Base-by-base conservation (phyloP, 2,888 invertebrate species). In the Magallana nippona region DNA sequence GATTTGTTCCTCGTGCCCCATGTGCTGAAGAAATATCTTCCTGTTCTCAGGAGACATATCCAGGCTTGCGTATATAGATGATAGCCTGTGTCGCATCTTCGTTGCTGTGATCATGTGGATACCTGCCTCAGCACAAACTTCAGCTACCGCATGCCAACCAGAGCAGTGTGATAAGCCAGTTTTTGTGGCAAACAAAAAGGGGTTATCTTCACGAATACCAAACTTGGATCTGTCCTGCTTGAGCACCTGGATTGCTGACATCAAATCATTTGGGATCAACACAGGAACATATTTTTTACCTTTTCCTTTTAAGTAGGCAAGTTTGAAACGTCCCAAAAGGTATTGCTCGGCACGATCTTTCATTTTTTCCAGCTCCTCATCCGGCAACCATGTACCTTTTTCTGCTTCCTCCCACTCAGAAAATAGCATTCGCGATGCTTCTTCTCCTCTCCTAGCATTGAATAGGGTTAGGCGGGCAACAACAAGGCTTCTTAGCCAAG, bases 401-500 rank as follows among this genome's bases (percentile, higher is more conserved):
- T 77, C 71, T 3, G 86, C 87, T 15, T 87, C 87, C 62, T 82
- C 78, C 87, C 87, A 87, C 80, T 87, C 85, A 58, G 22, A 56
- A 15, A 87, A 2, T 2, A 84, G 78, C 44, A 88, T 63, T 77
- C 85, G 78, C 2, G 85, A 81, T 13, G 79, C 79, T 80, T 88
- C 87, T 55, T 88, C 87, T 1, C 87, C 88, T 44, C 84, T 80
- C n/a, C 87, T 79, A 8, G 79, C 86, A 86, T 87, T 86, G 58
- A 86, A 87, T 11, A 86, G 55, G 44, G 85, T 87, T 5, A 87
- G 81, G 1, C 85, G 27, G 1, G 84, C 79, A 27, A 88, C 88
- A 19, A 89, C 82, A n/a, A 88, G 78, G 22, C 79, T 81, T 32
- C 83, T 83, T 2, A 87, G 82, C 85, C 83, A 87, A 2, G 71